Base-by-base conservation (phyloP, 2,797 vertebrate genomes). In the Smutsia gigantea region DNA sequence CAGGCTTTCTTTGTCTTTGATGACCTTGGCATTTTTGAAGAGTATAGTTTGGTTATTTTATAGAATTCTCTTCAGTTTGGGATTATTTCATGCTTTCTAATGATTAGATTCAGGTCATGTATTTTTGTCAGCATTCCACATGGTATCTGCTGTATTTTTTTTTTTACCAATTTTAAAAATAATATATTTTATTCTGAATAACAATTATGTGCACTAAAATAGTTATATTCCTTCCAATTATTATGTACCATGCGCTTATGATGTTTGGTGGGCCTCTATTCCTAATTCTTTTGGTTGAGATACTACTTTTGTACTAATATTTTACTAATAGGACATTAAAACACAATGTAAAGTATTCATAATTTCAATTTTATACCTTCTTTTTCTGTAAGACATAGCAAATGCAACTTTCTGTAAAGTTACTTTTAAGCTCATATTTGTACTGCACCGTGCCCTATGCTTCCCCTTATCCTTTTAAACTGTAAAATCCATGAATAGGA, bases 181-280 rank as follows among this genome's bases (percentile, higher is more conserved):
- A 96, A 84, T 42, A 64, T 25, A 49, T 84, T 90, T 63, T 18
- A 87, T 77, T 95, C 61, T 96, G 74, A 95, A 78, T 88, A 93
- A 93, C 23, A 93, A 63, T 82, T 66, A 53, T 19, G 6, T 93
- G 4, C 23, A 69, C 42, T 93, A 53, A 12, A 88, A 78, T 83
- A 77, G 94, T 94, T 87, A 53, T 90, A 66, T 71, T 69, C 42
- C 25, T 91, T 90, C 71, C 53, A 79, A 1, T 75, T 68, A 39
- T 84, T 75, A 46, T 94, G 25, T 81, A 46, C 31, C 12, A n/a
- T 29, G 59, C 72, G 23, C 31, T 94, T 95, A 25, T 81, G n/a
- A 55, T 87, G 12, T 53, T 37, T 71, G 37, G 53, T 91, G 66
- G 29, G n/a, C 72, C 42, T 94, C 34, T 90, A 8, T 66, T 89